Conservation (phyloP, 2,888 invertebrate genomes). For the Apamea sordens region DNA sequence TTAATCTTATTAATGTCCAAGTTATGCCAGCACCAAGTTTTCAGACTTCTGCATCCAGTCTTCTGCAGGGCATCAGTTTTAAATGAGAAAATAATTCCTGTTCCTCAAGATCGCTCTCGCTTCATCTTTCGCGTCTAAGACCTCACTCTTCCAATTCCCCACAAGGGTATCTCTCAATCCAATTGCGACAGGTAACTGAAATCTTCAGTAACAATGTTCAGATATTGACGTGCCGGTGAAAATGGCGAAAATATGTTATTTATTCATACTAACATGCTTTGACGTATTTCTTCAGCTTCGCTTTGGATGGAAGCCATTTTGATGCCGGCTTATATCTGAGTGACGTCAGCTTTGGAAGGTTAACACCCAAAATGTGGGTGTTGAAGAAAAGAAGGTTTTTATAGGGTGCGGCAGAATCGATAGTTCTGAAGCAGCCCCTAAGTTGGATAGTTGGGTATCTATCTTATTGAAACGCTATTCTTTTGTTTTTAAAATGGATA, state of each 20-base stretch:
- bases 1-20: background rate
- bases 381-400: conserved; percentile 1
- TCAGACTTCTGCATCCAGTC: background rate
- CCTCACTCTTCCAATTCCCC: conserved; percentile 25
- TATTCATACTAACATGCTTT: conserved; percentile 40
- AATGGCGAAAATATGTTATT: conserved; percentile 50
- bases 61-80: background rate
- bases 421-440: background rate
- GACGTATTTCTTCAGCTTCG: conserved; percentile 25
- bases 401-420: background rate
- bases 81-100: background rate
- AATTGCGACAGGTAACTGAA: conserved; percentile 62
- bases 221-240: conserved; percentile 41
- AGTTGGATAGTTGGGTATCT: background rate
- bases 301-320: conserved; percentile 24
- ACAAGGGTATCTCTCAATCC: conserved; percentile 60
- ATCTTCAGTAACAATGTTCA: conserved; percentile 54
- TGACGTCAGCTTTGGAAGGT: conserved; percentile 42
- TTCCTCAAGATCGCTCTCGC: conserved; percentile 20
- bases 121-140: background rate
- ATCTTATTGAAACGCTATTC: background rate
- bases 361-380: conserved; percentile 5
- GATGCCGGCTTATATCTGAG: conserved; percentile 36
- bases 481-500: background rate
- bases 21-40: background rate